Evolutionary conservation across 1,140 invertebrate species (phyloP), one percentile per base, ranked within the genome.

Genomic region (Ceratosolen solmsi): DNA sequence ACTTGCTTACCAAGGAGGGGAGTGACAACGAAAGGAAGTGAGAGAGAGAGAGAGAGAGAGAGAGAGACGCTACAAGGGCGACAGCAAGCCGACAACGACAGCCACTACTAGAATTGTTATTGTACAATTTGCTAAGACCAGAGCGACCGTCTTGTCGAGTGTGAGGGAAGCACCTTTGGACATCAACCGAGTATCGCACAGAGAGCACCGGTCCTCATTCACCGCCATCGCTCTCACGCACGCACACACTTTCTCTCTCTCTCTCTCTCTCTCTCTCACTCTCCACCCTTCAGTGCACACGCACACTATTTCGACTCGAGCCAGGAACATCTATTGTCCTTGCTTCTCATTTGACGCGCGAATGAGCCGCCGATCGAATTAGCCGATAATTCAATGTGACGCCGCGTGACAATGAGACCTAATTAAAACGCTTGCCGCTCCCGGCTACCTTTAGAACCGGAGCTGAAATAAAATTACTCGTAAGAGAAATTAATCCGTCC

Each of bases 71-170:
- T 84, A 84, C 84, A 84, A 86, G 71, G 65, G 27, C 49, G 38
- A 41, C 54, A 63, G n/a, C n/a, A n/a, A 36, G 38, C 80, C 87
- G 87, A 86, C 89, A 87, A 86, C 88, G 85, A 82, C 84, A 89
- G 86, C 87, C 87, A 87, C 89, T 86, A 87, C 89, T 87, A 87
- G 86, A 88, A 91, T 91, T 92, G 91, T 91, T 91, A 92, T 92
- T 92, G 90, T 92, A 92, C 90, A 92, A 92, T 92, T 92, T 92
- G 89, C 90, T 88, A 89, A 91, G 89, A 89, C 89, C 87, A 87
- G 51, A 89, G 86, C 85, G 86, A 78, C 76, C 84, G 77, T 77
- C 86, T 85, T 84, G 83, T 86, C 85, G 87, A 90, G 90, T 89
- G 88, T 86, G 84, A 88, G 87, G 84, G 87, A 88, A 89, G 88